Evolutionary conservation across 2,113 vertebrate species (phyloP).

Genomic region (Gasterosteus aculeatus): DNA sequence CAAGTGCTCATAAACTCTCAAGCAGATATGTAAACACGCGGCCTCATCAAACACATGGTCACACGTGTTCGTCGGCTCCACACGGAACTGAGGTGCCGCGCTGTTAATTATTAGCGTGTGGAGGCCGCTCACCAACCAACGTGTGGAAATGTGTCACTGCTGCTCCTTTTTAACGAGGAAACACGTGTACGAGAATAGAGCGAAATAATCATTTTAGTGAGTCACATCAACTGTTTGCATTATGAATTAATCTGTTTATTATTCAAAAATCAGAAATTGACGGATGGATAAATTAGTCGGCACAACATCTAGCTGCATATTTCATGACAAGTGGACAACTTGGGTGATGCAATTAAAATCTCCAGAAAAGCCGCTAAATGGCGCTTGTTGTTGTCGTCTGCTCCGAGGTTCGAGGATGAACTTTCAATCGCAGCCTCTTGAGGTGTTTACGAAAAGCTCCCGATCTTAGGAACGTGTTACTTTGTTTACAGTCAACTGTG

Average conservation of each 20-base stretch:
- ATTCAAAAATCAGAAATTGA: background rate
- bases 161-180: too few species aligned
- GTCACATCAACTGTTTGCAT: too few species aligned
- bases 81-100: background rate
- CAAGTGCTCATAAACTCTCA: constrained; percentile 40
- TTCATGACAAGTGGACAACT: background rate
- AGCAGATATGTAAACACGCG: constrained; percentile 45
- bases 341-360: background rate
- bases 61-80: constrained; percentile 34
- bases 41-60: constrained; percentile 2
- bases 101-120: constrained; percentile 55
- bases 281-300: background rate
- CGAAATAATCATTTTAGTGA: background rate
- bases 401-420: background rate
- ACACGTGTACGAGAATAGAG: too few species aligned
- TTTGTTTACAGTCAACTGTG: background rate
- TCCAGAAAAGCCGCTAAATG: background rate
- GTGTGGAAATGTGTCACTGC: background rate
- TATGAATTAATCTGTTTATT: background rate
- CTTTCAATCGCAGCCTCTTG: background rate
- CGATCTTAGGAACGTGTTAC: background rate
- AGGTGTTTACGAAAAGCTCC: background rate
- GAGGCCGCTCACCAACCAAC: background rate
- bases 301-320: background rate
- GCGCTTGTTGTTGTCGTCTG: background rate